These are phyloP conservation scores for Seriola rivoliana DNA, from an alignment of 2,113 vertebrate species.

Conservation along the genomic window DNA sequence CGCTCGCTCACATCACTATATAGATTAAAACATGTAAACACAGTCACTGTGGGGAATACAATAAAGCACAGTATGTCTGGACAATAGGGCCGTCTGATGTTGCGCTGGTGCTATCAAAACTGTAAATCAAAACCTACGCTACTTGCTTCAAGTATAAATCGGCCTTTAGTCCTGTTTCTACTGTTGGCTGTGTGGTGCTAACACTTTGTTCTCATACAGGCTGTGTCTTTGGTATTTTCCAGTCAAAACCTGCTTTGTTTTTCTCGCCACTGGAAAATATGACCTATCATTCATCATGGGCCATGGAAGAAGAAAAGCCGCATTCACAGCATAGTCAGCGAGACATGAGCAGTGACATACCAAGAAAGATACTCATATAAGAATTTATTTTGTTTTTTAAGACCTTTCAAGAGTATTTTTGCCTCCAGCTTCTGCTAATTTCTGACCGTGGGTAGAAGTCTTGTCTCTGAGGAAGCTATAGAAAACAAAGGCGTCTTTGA, in stretches of 20 bases:
- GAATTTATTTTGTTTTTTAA: not conserved
- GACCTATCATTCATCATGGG: not conserved
- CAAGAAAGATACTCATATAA: not conserved
- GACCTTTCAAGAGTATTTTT: constrained; percentile 20
- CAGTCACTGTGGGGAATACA: not conserved
- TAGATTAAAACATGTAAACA: not conserved
- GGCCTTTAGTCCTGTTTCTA: not conserved
- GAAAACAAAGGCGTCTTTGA: constrained; percentile 56
- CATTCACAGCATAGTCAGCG: constrained; percentile 1
- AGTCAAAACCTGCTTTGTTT: not conserved
- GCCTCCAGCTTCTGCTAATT: constrained; percentile 15
- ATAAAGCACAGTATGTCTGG: not conserved
- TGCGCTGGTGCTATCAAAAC: not conserved
- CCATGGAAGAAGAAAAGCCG: constrained; percentile 12
- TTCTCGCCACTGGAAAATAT: not conserved
- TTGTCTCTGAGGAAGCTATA: constrained; percentile 20
- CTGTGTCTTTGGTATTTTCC: not conserved
- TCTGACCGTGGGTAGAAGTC: not conserved
- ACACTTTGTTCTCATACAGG: not conserved
- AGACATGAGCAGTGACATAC: not conserved
- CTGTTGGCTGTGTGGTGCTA: not conserved
- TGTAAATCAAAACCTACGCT: not conserved
- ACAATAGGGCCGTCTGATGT: not conserved
- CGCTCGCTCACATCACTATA: no score
- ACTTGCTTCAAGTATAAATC: not conserved